Evolutionary conservation across 1,140 invertebrate genomes (phyloP).

Genomic region (Eulimnadia texana): DNA sequence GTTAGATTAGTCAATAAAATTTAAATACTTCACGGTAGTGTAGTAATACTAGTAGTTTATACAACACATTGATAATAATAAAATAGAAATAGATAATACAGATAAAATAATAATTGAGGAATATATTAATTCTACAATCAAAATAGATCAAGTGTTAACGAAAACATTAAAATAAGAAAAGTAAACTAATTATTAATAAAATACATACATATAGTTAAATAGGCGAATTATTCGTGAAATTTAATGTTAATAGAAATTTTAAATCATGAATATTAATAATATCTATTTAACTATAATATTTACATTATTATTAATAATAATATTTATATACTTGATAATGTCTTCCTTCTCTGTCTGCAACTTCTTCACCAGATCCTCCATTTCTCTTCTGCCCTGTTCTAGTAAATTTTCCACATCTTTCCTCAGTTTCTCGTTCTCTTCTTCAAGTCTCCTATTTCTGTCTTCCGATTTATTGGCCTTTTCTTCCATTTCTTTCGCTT

Average conservation of each 20-base stretch:
- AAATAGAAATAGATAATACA: neutral
- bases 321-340: neutral
- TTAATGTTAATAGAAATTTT: neutral
- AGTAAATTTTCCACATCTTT: slow-evolving; percentile 1
- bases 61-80: neutral
- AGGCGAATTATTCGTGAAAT: neutral
- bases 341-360: slow-evolving; percentile 1
- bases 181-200: too few species aligned
- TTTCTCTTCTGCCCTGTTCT: slow-evolving; percentile 1
- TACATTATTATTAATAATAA: neutral
- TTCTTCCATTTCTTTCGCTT: neutral
- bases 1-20: neutral
- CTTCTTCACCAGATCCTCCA: neutral
- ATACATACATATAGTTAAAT: too few species aligned
- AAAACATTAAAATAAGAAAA: too few species aligned
- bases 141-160: too few species aligned
- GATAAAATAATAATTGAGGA: too few species aligned
- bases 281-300: neutral
- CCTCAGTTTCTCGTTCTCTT: neutral
- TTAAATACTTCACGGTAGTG: too few species aligned
- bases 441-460: neutral
- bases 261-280: neutral
- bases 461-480: neutral
- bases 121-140: too few species aligned
- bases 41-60: neutral